phyloP scores from a whole-genome alignment of 2,797 vertebrate species.

The Lophotriccus pileatus region DNA sequence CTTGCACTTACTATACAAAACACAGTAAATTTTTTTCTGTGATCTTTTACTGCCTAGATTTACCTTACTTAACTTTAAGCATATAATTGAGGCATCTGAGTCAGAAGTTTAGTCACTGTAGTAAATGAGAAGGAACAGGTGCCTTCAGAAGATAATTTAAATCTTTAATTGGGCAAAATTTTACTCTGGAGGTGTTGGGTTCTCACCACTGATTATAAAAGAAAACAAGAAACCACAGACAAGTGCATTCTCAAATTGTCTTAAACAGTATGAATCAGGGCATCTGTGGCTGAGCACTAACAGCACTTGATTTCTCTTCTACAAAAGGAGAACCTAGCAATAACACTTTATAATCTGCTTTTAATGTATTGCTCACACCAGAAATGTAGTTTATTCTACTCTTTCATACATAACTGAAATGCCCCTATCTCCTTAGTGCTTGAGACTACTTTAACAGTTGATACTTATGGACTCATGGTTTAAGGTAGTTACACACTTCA shows the following conservation, averaged over 20 bases:
- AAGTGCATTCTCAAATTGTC: neutral
- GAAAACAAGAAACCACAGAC: neutral
- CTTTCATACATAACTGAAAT: neutral
- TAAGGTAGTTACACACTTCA: neutral
- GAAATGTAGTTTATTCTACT: neutral
- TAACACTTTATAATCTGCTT: neutral
- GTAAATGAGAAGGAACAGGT: neutral
- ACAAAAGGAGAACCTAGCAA: neutral
- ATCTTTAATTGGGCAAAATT: neutral
- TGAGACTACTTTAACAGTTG: neutral
- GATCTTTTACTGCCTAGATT: neutral
- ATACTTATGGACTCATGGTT: neutral
- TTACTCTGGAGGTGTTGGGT: neutral
- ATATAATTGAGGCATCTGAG: neutral
- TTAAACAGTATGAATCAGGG: neutral
- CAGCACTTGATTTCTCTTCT: neutral
- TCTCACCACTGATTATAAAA: neutral
- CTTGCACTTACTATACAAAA: neutral
- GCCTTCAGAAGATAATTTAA: neutral
- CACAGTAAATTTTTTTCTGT: neutral
- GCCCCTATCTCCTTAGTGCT: neutral
- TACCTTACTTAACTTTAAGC: neutral
- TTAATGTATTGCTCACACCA: neutral
- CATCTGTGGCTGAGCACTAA: neutral
- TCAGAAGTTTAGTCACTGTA: neutral